phyloP scores from a whole-genome alignment of 1,140 invertebrate species.

The Nixonia krombeini region DNA sequence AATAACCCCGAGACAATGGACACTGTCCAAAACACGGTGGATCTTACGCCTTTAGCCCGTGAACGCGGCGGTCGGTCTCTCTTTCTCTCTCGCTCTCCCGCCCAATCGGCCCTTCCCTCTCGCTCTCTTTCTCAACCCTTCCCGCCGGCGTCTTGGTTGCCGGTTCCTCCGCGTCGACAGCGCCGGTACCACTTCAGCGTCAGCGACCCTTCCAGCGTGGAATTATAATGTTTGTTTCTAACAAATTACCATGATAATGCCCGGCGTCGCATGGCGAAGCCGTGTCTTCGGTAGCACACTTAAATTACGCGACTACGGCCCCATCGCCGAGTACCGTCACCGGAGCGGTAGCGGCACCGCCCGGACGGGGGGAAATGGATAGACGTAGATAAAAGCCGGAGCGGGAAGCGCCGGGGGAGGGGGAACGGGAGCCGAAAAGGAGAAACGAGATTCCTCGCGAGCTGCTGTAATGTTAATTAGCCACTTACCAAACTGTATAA shows the following conservation, averaged over 20 bases:
- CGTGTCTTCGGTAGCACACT: constrained; percentile 67
- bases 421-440: constrained; percentile 18
- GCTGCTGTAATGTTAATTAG: constrained; percentile 69
- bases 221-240: constrained; percentile 73
- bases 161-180: constrained; percentile 8
- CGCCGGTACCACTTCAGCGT: constrained; percentile 4
- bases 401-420: constrained; percentile 4
- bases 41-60: constrained; percentile 69
- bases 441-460: constrained; percentile 46
- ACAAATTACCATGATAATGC: constrained; percentile 73
- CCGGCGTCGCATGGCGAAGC: constrained; percentile 53
- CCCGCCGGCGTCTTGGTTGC: constrained; percentile 29
- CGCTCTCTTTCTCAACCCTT: constrained; percentile 66
- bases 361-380: constrained; percentile 30
- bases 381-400: constrained; percentile 43
- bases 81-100: too few relatives aligned
- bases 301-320: constrained; percentile 63
- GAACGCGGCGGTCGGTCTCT: background rate
- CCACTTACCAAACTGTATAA: constrained; percentile 61
- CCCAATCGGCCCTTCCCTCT: too few relatives aligned
- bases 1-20: constrained; percentile 71
- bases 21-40: constrained; percentile 72
- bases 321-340: constrained; percentile 4
- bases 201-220: constrained; percentile 44
- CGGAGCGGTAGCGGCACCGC: constrained; percentile 3